Evolutionary conservation across 2,888 invertebrate species (phyloP).

Genomic region (Fissipunctia ypsillon): DNA sequence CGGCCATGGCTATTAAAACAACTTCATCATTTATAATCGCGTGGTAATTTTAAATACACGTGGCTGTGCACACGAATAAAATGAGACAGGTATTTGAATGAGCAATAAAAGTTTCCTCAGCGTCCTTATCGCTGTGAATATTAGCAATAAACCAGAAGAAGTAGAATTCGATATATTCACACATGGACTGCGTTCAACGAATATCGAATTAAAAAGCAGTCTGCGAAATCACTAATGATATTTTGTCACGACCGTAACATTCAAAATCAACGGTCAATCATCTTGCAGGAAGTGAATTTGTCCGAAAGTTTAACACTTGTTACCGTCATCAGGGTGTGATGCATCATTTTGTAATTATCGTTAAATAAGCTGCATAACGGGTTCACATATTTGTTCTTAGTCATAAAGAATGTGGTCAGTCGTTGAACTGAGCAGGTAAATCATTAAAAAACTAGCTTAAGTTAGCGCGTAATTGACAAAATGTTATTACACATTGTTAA

Average conservation of each 20-base stretch:
- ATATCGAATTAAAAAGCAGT: constrained; percentile 11
- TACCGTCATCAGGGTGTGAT: background rate
- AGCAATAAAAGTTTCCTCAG: constrained; percentile 13
- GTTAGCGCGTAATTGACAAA: constrained; percentile 23
- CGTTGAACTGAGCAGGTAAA: constrained; percentile 46
- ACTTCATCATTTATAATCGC: constrained; percentile 25
- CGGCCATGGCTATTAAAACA: constrained; percentile 18
- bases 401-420: constrained; percentile 55
- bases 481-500: constrained; percentile 3
- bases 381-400: constrained; percentile 40
- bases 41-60: constrained; percentile 23
- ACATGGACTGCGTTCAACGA: background rate
- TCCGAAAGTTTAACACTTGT: constrained; percentile 11
- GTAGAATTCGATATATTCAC: constrained; percentile 1
- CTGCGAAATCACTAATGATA: constrained; percentile 10
- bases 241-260: constrained; percentile 22
- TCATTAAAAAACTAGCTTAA: constrained; percentile 8
- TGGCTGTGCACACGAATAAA: constrained; percentile 32
- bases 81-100: constrained; percentile 34
- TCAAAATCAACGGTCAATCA: constrained; percentile 21
- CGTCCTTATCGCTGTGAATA: constrained; percentile 28
- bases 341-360: constrained; percentile 3
- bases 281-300: constrained; percentile 9
- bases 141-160: constrained; percentile 13
- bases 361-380: constrained; percentile 21